A percentile compares a stretch with the other conserved stretches of the same genome.
Evolutionary conservation across 2,113 vertebrate species (phyloP).

Genomic region (Percopsis transmontana): DNA sequence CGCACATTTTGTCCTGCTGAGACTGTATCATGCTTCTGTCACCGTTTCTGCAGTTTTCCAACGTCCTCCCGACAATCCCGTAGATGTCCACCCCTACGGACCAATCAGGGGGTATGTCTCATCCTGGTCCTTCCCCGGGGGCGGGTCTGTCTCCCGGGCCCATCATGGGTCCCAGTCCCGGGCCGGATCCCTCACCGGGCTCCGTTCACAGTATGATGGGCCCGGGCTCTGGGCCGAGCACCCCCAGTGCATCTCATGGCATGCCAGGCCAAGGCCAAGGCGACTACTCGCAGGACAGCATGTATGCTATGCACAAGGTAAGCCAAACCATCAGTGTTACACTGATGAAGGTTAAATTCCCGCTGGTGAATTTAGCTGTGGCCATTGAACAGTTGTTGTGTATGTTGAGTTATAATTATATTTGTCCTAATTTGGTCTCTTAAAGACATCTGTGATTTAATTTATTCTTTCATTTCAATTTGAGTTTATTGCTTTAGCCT

Average conservation of each 20-base stretch:
- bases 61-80: constrained; percentile 34
- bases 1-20: not conserved
- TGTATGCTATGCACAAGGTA: constrained; percentile 96
- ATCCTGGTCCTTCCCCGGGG: constrained; percentile 94
- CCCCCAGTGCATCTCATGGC: constrained; percentile 86
- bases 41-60: constrained; percentile 29
- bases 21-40: not conserved
- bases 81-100: constrained; percentile 96
- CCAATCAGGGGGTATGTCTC: constrained; percentile 88
- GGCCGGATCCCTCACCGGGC: constrained; percentile 93
- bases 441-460: no score
- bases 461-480: no score
- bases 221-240: constrained; percentile 94
- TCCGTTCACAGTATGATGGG: constrained; percentile 99
- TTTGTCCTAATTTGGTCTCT: no score
- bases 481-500: no score
- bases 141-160: constrained; percentile 94
- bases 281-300: constrained; percentile 90
- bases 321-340: no score
- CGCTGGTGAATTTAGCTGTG: no score
- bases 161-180: constrained; percentile 95
- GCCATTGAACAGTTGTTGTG: no score
- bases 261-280: constrained; percentile 85
- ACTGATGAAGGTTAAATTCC: no score
- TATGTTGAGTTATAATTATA: no score